Base-by-base conservation (phyloP, 2,888 invertebrate species). In the Kuschelorhynchus macadamiae region DNA sequence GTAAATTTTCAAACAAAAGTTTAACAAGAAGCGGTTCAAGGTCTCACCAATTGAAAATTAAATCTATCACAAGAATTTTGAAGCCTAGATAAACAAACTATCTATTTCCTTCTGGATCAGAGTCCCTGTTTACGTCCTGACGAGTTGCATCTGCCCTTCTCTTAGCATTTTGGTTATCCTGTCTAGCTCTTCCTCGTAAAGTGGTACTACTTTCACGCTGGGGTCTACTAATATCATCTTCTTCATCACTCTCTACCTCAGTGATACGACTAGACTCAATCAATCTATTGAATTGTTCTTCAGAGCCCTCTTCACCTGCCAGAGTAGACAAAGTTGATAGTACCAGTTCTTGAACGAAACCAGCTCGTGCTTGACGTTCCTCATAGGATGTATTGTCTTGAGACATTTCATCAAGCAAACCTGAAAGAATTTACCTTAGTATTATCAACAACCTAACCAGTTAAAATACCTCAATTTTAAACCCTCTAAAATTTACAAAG, bases 281-380 rank as follows among this genome's bases (percentile, higher is more conserved):
- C 36, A 71, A 46, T 20, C 49, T 53, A 56, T 46, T 62, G 59
- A 72, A 70, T 32, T 60, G 59, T 18, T 67, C 49, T 33, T 71
- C 56, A 33, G 69, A 66, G 14, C 49, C 68, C 25, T 74, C 73
- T 53, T 72, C 68, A 14, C 50, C 53, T 9, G 20, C 9, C 1
- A 32, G 11, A 30, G 30, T 59, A 8, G 74, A 72, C 65, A 72
- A 71, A 11, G 53, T 62, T 36, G 90, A 89, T 75, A 91, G 83
- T 74, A 91, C 82, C 74, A 92, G 82, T 82, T 91, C 89, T 83
- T 91, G 90, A 71, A 91, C 89, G 84, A 91, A 92, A 77, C 89
- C 85, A 79, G 87, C 88, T 69, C 88, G 86, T 82, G 91, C 90
- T 70, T 88, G 88, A 69, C 88, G 86, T 76, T 87, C 86, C 75